Conservation (phyloP, 2,888 invertebrate species). For the Epistrophella euchroma region DNA sequence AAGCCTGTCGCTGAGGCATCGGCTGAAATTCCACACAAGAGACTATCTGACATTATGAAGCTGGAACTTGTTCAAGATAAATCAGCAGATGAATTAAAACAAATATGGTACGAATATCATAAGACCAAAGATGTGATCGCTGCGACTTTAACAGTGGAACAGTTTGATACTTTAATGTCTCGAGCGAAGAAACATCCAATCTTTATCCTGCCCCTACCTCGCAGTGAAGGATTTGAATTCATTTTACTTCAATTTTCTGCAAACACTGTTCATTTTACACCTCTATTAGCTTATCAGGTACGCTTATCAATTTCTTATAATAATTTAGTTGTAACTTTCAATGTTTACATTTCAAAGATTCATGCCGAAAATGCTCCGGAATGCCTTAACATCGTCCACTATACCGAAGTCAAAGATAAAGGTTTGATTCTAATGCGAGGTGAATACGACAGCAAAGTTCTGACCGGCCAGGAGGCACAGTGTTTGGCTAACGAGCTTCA, state of each 20-base stretch:
- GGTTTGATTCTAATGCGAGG: slow-evolving; percentile 93
- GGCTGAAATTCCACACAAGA: slow-evolving; percentile 84
- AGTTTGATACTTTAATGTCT: slow-evolving; percentile 86
- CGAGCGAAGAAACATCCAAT: slow-evolving; percentile 87
- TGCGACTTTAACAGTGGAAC: slow-evolving; percentile 87
- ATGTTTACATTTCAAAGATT: slow-evolving; percentile 84
- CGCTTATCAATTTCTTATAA: background rate
- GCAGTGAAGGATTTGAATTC: slow-evolving; percentile 94
- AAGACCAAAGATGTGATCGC: slow-evolving; percentile 90
- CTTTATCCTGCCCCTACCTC: slow-evolving; percentile 92
- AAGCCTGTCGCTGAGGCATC: slow-evolving; percentile 80
- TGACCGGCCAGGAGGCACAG: slow-evolving; percentile 91
- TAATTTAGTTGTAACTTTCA: background rate
- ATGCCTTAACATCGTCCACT: slow-evolving; percentile 92
- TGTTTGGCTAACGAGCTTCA: slow-evolving; percentile 94
- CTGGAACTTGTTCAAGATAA: slow-evolving; percentile 90
- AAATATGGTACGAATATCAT: slow-evolving; percentile 93
- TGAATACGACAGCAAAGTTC: slow-evolving; percentile 91
- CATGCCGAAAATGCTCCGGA: slow-evolving; percentile 96
- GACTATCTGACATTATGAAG: slow-evolving; percentile 90
- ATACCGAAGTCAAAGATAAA: slow-evolving; percentile 89
- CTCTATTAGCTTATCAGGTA: slow-evolving; percentile 92
- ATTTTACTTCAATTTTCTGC: slow-evolving; percentile 90
- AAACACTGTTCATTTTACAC: slow-evolving; percentile 92
- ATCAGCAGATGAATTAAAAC: slow-evolving; percentile 88